These are phyloP conservation scores for Ips typographus DNA, from an alignment of 1,140 invertebrate genomes.

Conservation along the genomic window DNA sequence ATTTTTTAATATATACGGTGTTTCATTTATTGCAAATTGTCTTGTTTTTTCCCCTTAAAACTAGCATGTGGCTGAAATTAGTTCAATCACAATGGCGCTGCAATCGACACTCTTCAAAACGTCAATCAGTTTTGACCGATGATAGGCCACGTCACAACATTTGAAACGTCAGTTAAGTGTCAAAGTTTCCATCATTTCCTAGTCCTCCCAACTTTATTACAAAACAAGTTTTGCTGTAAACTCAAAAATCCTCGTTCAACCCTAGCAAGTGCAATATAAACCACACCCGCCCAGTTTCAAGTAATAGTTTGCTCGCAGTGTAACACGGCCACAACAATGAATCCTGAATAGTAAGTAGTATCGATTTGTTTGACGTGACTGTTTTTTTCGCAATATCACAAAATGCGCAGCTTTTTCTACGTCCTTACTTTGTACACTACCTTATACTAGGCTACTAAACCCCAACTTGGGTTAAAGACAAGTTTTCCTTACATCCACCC, in stretches of 20 bases:
- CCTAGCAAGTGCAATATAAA: constrained; percentile 26
- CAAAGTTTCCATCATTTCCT: neutral
- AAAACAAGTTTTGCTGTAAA: constrained; percentile 22
- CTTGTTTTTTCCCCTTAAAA: no score
- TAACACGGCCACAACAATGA: constrained; percentile 42
- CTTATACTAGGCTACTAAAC: constrained; percentile 8
- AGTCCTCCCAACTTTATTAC: constrained; percentile 36
- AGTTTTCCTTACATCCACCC: constrained; percentile 34
- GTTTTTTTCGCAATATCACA: constrained; percentile 28
- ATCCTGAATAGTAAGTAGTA: constrained; percentile 53
- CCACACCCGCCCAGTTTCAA: neutral
- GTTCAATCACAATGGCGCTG: no score
- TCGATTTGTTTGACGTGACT: constrained; percentile 46
- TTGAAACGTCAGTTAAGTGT: constrained; percentile 5
- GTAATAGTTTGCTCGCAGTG: constrained; percentile 1
- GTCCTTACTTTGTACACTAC: constrained; percentile 21
- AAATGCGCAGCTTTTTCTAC: constrained; percentile 39
- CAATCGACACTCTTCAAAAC: no score
- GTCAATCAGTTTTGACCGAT: no score
- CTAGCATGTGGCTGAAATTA: no score
- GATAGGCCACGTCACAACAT: neutral
- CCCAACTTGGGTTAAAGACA: neutral
- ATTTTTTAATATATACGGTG: no score
- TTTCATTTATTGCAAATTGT: no score
- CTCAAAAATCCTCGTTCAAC: constrained; percentile 17